These are phyloP conservation scores for Cichlasoma orientale DNA, from an alignment of 2,797 vertebrate genomes.

Conservation along the genomic window DNA sequence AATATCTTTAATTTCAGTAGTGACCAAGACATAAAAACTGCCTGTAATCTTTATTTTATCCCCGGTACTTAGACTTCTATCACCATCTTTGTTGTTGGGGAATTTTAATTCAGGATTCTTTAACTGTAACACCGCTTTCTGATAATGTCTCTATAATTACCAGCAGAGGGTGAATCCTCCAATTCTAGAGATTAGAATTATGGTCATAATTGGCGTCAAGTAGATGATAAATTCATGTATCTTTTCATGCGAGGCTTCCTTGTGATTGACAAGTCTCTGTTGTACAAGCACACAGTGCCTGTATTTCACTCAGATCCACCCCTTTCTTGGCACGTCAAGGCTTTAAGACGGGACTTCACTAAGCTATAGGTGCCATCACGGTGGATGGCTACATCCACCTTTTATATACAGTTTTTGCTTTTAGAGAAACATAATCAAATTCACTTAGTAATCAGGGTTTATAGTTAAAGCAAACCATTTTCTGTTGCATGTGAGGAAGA, in stretches of 20 bases:
- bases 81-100: neutral
- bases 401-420: too few species aligned
- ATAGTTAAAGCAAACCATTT: neutral
- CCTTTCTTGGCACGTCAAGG: neutral
- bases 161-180: neutral
- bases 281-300: neutral
- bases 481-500: neutral
- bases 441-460: neutral
- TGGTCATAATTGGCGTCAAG: neutral
- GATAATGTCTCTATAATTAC: neutral
- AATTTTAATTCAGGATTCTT: neutral
- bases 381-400: neutral
- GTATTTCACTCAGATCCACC: neutral
- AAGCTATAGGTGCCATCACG: neutral
- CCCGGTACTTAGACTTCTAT: neutral
- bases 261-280: neutral
- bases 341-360: neutral
- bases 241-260: neutral
- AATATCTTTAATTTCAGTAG: neutral
- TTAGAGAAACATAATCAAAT: neutral
- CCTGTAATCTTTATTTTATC: neutral
- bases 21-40: neutral
- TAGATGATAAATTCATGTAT: neutral
- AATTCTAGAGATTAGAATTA: neutral
- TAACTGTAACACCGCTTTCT: neutral